Percentiles rank a stretch among this genome's conserved stretches.
Evolutionary conservation across 2,797 vertebrate species (phyloP).

Genomic region (Cyclura pinguis): DNA sequence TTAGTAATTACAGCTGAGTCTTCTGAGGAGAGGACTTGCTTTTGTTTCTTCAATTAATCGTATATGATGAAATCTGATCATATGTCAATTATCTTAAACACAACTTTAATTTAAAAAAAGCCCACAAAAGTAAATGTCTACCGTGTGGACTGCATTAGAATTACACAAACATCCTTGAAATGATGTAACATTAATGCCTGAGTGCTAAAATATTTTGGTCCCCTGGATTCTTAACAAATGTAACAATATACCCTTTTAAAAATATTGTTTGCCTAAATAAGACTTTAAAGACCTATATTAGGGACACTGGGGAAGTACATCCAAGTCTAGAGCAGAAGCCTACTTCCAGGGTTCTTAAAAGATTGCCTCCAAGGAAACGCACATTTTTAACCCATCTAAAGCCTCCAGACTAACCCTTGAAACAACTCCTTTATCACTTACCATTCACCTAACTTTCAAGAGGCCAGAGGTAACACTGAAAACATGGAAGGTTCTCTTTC

Average conservation of each 20-base stretch:
- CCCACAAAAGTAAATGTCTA: conserved; percentile 48
- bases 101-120: conserved; percentile 63
- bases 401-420: background rate
- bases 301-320: background rate
- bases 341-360: background rate
- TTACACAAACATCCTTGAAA: conserved; percentile 75
- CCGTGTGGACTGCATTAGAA: conserved; percentile 64
- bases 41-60: conserved; percentile 39
- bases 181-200: conserved; percentile 77
- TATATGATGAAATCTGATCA: conserved; percentile 25
- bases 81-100: conserved; percentile 59
- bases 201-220: conserved; percentile 82
- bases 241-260: conserved; percentile 76
- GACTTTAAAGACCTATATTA: conserved; percentile 58
- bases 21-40: conserved; percentile 48
- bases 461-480: background rate
- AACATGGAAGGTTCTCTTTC: background rate
- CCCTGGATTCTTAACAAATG: conserved; percentile 80
- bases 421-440: background rate
- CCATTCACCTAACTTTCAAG: background rate
- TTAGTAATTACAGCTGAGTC: conserved; percentile 19
- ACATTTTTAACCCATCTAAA: background rate
- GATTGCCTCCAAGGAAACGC: background rate
- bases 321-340: background rate
- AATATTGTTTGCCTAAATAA: conserved; percentile 68